Percentiles rank a stretch among this genome's conserved stretches.
phyloP scores from a whole-genome alignment of 2,113 vertebrate species.

The Brachyhypopomus gauderio region DNA sequence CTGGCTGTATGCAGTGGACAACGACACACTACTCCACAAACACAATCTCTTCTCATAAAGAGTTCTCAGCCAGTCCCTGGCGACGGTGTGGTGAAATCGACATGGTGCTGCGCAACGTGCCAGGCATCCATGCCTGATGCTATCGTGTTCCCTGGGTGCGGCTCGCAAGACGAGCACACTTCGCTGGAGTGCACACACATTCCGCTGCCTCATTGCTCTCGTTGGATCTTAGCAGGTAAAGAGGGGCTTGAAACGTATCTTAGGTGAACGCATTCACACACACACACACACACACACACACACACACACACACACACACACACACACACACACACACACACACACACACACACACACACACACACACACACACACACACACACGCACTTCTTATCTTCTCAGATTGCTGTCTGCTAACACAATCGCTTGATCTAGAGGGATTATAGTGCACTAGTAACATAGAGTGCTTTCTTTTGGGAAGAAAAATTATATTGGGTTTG shows the following conservation, averaged over 20 bases:
- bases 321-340: background rate
- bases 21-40: background rate
- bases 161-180: background rate
- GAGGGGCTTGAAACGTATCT: background rate
- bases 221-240: conserved; percentile 11
- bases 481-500: background rate
- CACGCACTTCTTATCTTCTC: background rate
- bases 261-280: background rate
- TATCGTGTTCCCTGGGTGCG: background rate
- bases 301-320: background rate
- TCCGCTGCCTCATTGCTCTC: background rate
- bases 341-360: conserved; percentile 2
- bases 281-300: background rate
- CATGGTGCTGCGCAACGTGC: no score
- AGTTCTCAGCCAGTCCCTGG: background rate
- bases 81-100: background rate
- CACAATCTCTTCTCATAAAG: background rate
- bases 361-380: conserved; percentile 4
- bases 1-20: no score
- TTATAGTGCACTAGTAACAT: background rate
- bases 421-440: background rate
- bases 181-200: background rate
- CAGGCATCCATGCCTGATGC: no score
- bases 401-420: background rate
- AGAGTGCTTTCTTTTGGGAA: background rate